These are phyloP conservation scores for Drosophila robusta DNA, from an alignment of 2,888 invertebrate genomes.

Conservation along the genomic window DNA sequence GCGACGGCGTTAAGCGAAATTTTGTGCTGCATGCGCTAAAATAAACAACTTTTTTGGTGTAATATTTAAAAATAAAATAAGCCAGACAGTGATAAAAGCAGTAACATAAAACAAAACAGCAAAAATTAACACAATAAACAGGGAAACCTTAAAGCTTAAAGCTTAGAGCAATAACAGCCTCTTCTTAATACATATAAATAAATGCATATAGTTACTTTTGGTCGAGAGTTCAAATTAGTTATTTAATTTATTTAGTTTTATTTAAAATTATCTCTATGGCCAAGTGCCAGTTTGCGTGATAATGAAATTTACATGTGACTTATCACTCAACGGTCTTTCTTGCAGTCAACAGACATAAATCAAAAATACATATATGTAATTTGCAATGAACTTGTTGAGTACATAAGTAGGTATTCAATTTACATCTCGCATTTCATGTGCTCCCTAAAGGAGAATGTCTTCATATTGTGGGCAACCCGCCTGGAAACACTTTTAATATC, in stretches of 20 bases:
- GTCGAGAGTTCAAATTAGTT: no score
- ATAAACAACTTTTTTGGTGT: conserved; percentile 13
- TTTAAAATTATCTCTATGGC: no score
- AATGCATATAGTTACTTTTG: no score
- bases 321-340: conserved; percentile 19
- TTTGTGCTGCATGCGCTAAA: conserved; percentile 62
- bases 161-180: background rate
- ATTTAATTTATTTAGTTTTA: no score
- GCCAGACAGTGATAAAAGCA: background rate
- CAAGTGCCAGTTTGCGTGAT: conserved; percentile 17
- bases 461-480: background rate
- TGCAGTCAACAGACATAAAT: conserved; percentile 1
- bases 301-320: conserved; percentile 33
- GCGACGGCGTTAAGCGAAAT: conserved; percentile 69
- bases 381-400: background rate
- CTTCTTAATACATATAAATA: no score
- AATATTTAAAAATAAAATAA: conserved; percentile 1
- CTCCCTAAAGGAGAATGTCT: conserved; percentile 8
- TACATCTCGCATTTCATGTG: conserved; percentile 31
- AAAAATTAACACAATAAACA: no score
- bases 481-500: conserved; percentile 52
- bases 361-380: background rate
- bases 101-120: background rate
- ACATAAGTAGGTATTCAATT: conserved; percentile 16
- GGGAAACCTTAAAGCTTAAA: background rate